Evolutionary conservation across 2,113 vertebrate genomes (phyloP).

Genomic region (Sminthopsis crassicaudata): DNA sequence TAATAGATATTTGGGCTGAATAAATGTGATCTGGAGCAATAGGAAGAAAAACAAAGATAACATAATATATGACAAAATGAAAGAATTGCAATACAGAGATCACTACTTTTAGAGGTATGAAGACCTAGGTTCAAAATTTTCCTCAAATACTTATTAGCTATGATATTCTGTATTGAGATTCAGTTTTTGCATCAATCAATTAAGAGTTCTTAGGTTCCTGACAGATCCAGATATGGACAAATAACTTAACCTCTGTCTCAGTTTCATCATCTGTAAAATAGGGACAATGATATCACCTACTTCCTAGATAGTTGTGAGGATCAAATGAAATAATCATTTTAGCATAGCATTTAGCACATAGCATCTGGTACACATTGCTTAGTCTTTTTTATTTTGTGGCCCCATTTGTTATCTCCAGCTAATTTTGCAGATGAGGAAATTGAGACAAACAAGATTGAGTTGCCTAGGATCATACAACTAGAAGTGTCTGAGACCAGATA

Average conservation of each 20-base stretch:
- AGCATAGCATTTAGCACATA: neutral
- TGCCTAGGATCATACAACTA: neutral
- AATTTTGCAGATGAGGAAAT: neutral
- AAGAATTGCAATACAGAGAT: neutral
- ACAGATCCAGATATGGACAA: too few species aligned
- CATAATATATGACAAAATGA: neutral
- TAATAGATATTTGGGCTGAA: neutral
- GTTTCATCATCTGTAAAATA: neutral
- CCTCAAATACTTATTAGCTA: neutral
- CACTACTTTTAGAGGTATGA: neutral
- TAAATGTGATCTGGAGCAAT: neutral
- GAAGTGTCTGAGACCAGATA: neutral
- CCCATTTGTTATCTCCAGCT: neutral
- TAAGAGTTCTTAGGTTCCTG: too few species aligned
- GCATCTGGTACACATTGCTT: neutral
- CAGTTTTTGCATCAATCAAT: neutral
- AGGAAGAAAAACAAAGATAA: neutral
- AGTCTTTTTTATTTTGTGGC: neutral
- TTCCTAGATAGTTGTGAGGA: neutral
- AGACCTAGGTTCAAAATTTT: neutral
- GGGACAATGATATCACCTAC: neutral
- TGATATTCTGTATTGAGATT: neutral
- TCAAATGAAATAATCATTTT: neutral
- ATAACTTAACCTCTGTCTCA: neutral
- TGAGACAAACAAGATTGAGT: neutral